Evolutionary conservation across 2,797 vertebrate species (phyloP).

Genomic region (Chrysolophus pictus): DNA sequence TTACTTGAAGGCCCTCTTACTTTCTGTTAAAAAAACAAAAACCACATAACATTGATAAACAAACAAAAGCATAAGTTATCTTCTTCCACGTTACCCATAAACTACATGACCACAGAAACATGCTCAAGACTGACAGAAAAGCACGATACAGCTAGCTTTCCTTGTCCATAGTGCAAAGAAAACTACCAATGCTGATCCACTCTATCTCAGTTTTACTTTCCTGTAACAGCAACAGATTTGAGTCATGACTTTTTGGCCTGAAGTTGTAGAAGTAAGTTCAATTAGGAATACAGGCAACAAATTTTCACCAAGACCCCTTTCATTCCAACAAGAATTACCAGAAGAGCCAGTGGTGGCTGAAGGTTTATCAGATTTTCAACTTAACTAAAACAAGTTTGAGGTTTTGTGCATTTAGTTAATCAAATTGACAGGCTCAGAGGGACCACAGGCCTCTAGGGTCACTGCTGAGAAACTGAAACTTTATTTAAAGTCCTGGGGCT

Average conservation of each 20-base stretch:
- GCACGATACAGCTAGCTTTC: too few relatives aligned
- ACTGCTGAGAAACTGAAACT: background rate
- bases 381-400: background rate
- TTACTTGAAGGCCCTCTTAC: background rate
- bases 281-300: background rate
- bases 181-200: background rate
- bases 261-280: background rate
- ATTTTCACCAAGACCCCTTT: background rate
- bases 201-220: background rate
- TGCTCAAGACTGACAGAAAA: background rate
- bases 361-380: background rate
- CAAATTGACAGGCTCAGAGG: background rate
- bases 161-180: background rate
- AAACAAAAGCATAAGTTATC: background rate
- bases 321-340: background rate
- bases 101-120: background rate
- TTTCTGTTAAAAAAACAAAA: background rate
- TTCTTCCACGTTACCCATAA: background rate
- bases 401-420: background rate
- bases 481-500: too few relatives aligned
- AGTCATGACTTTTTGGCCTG: background rate
- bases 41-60: background rate
- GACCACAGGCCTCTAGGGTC: background rate
- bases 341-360: background rate
- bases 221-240: background rate